Conservation (phyloP, 2,888 invertebrate species). For the Tanaodytes sp. region DNA sequence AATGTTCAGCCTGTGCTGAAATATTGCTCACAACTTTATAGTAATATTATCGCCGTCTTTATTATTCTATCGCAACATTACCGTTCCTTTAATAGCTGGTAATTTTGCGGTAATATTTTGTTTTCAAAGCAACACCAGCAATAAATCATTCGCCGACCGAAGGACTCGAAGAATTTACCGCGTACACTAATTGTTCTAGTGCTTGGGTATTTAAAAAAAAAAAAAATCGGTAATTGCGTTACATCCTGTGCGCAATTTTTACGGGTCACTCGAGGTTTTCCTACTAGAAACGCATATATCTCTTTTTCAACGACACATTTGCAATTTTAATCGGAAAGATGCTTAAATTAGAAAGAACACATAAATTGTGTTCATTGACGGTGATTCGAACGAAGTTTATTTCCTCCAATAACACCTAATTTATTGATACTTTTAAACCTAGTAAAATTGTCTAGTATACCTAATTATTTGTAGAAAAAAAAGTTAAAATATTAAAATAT, state of each 20-base stretch:
- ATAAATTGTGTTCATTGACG: too few relatives aligned
- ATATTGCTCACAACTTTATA: conserved; percentile 19
- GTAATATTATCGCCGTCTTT: conserved; percentile 38
- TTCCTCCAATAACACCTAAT: too few relatives aligned
- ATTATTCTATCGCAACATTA: conserved; percentile 37
- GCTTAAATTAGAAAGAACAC: background rate
- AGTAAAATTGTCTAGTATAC: too few relatives aligned
- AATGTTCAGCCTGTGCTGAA: conserved; percentile 19
- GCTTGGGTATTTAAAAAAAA: conserved; percentile 40
- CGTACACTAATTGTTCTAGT: conserved; percentile 45
- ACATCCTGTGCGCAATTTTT: conserved; percentile 35
- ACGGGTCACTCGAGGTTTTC: conserved; percentile 5
- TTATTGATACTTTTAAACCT: too few relatives aligned
- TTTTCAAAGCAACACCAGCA: conserved; percentile 36
- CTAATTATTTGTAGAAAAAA: too few relatives aligned
- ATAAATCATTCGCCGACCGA: conserved; percentile 47
- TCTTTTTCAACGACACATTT: conserved; percentile 26
- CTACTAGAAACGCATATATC: background rate
- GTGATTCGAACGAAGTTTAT: too few relatives aligned
- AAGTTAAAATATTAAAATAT: too few relatives aligned
- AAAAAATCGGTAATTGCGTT: conserved; percentile 22
- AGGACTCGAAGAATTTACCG: conserved; percentile 45
- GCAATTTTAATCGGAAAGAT: conserved; percentile 10
- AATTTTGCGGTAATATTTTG: conserved; percentile 43
- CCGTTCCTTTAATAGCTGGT: conserved; percentile 38